Evolutionary conservation across 2,888 invertebrate species (phyloP).

Genomic region (Antheraea yamamai): DNA sequence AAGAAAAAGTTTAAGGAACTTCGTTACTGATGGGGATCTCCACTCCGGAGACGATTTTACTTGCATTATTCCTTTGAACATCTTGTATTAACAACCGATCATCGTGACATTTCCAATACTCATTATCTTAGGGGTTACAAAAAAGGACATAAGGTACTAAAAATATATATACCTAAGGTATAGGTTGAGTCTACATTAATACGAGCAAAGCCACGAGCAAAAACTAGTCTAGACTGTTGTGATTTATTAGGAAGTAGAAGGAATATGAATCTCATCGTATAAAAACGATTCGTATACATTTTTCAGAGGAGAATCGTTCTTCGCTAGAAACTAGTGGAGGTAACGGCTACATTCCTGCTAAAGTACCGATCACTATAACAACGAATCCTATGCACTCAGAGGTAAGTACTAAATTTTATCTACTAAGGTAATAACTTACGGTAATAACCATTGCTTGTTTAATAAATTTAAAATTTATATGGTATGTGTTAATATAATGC

Average conservation of each 20-base stretch:
- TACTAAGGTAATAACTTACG: neutral
- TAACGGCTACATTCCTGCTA: conserved; percentile 77
- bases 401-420: conserved; percentile 64
- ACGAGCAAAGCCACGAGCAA: neutral
- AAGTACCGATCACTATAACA: conserved; percentile 86
- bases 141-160: no score
- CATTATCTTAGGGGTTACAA: no score
- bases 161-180: no score
- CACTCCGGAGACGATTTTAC: no score
- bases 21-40: no score
- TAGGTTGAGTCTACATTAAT: neutral
- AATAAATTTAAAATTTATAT: neutral
- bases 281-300: conserved; percentile 4
- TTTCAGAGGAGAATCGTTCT: conserved; percentile 73
- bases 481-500: no score
- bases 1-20: no score
- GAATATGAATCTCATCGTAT: neutral
- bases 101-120: no score
- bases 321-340: conserved; percentile 62
- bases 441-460: neutral
- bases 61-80: no score
- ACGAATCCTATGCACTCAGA: conserved; percentile 89
- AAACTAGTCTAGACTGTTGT: neutral
- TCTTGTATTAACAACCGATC: no score
- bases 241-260: neutral